phyloP scores from a whole-genome alignment of 2,888 invertebrate species.

The Parnassius apollo region DNA sequence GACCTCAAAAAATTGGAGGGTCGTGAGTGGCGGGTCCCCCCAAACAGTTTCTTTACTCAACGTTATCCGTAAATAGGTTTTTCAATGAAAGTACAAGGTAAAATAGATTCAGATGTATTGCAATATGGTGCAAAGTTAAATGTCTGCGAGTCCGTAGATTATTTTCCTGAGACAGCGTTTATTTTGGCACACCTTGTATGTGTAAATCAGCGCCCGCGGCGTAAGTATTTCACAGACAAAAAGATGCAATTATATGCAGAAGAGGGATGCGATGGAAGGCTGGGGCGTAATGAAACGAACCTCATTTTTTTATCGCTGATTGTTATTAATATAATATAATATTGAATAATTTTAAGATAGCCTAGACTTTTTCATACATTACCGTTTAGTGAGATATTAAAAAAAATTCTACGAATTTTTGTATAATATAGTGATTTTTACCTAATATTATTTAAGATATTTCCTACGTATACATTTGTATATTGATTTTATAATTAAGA shows the following conservation, averaged over 20 bases:
- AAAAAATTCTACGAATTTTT: too few relatives aligned
- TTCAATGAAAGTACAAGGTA: constrained; percentile 35
- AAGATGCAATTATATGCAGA: constrained; percentile 79
- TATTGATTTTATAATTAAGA: too few relatives aligned
- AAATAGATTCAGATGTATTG: constrained; percentile 47
- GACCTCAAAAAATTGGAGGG: constrained; percentile 68
- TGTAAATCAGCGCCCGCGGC: constrained; percentile 80
- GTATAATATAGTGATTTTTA: too few relatives aligned
- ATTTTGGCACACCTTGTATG: constrained; percentile 81
- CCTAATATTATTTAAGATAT: too few relatives aligned
- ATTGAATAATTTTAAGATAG: too few relatives aligned
- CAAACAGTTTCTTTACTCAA: constrained; percentile 72
- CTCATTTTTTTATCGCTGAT: constrained; percentile 32
- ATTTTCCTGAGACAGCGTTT: constrained; percentile 71
- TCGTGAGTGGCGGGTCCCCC: constrained; percentile 67
- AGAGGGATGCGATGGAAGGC: constrained; percentile 45
- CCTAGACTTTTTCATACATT: too few relatives aligned
- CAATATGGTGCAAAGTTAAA: constrained; percentile 46
- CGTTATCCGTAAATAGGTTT: constrained; percentile 71
- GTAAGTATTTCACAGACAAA: constrained; percentile 72
- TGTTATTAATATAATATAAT: not conserved
- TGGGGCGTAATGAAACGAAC: constrained; percentile 53
- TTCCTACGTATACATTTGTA: too few relatives aligned
- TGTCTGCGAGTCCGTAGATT: constrained; percentile 52
- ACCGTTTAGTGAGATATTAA: too few relatives aligned